These are phyloP conservation scores for Ciconia stormi DNA, from an alignment of 2,113 vertebrate species.

Conservation along the genomic window DNA sequence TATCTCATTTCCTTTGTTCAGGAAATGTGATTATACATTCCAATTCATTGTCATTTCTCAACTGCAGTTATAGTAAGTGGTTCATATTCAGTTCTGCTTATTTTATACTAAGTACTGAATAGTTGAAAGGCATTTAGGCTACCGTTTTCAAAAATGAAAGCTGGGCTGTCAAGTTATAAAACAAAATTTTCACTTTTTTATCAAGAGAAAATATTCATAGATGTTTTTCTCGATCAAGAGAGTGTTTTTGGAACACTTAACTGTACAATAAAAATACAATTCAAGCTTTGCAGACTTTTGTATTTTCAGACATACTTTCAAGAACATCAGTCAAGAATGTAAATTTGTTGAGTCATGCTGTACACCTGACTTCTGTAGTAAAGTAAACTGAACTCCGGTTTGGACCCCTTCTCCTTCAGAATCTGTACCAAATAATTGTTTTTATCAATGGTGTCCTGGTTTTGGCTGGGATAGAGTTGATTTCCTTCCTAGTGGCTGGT, in stretches of 20 bases:
- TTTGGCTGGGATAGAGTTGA: no score
- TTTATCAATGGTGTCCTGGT: fast-evolving
- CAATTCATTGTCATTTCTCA: neutral
- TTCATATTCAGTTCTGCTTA: neutral
- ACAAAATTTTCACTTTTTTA: neutral
- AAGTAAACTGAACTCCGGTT: neutral
- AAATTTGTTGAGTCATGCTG: neutral
- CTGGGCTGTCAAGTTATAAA: neutral
- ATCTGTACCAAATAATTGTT: neutral
- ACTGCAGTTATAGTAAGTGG: neutral
- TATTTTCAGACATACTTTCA: neutral
- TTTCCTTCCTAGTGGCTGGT: no score
- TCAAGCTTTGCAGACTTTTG: neutral
- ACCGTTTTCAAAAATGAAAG: neutral
- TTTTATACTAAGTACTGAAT: neutral
- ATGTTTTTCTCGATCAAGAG: neutral
- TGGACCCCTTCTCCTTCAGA: neutral
- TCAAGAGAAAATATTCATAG: neutral
- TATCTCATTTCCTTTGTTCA: neutral
- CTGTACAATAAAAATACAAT: neutral
- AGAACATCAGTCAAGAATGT: neutral
- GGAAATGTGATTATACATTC: neutral
- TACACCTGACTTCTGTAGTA: neutral
- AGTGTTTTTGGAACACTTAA: neutral
- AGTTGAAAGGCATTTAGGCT: neutral